These are phyloP conservation scores for Paramormyrops hopkinsi DNA, from an alignment of 2,797 vertebrate genomes.

Conservation along the genomic window DNA sequence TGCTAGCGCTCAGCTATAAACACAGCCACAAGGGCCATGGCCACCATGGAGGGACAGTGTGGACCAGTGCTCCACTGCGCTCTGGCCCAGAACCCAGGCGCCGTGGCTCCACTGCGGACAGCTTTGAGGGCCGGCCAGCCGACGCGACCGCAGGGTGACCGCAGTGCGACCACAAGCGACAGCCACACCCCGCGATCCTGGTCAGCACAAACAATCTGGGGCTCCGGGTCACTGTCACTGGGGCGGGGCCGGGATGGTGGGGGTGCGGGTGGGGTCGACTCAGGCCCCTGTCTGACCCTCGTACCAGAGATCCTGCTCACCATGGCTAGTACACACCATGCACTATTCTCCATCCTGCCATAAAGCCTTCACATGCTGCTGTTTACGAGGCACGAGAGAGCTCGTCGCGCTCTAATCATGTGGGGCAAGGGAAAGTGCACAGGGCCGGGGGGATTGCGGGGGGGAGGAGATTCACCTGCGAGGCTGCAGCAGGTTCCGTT, in stretches of 20 bases:
- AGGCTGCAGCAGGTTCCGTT: neutral
- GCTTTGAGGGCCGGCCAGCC: slow-evolving; percentile 32
- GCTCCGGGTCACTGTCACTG: slow-evolving; percentile 32
- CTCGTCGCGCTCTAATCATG: slow-evolving; percentile 30
- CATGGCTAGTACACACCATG: slow-evolving; percentile 22
- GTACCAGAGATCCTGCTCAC: slow-evolving; percentile 19
- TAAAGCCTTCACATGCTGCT: slow-evolving; percentile 32
- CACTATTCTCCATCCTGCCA: slow-evolving; percentile 3
- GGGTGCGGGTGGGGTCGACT: neutral
- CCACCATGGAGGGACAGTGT: slow-evolving; percentile 40
- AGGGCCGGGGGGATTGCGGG: slow-evolving; percentile 21
- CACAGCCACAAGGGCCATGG: slow-evolving; percentile 21
- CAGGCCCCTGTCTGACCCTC: neutral
- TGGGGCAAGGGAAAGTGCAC: slow-evolving; percentile 28
- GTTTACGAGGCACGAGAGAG: slow-evolving; percentile 27
- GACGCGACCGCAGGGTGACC: slow-evolving; percentile 35
- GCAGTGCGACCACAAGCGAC: slow-evolving; percentile 29
- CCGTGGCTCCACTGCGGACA: slow-evolving; percentile 38
- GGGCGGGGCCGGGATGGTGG: slow-evolving; percentile 20
- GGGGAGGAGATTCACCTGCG: slow-evolving; percentile 15
- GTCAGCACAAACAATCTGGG: slow-evolving; percentile 41
- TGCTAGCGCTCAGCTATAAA: neutral
- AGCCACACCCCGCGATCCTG: slow-evolving; percentile 18
- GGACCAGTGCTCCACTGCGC: slow-evolving; percentile 19
- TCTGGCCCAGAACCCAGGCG: slow-evolving; percentile 52